A percentile compares a stretch with the other conserved stretches of the same genome.
These are phyloP conservation scores for Pholis gunnellus DNA, from an alignment of 2,113 vertebrate genomes.

Conservation along the genomic window DNA sequence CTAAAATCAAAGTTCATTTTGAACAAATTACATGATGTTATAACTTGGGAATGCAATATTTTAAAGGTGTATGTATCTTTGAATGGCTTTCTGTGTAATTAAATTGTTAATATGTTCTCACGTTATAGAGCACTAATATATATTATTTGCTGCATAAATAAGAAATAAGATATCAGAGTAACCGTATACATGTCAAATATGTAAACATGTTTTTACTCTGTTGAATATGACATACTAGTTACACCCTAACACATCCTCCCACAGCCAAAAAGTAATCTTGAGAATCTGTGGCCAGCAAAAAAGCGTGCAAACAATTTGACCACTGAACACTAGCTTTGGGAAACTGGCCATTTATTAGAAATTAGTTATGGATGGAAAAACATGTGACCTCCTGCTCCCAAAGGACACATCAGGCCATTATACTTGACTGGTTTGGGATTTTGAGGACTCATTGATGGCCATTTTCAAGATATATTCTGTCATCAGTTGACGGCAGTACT, in stretches of 20 bases:
- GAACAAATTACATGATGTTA: background rate
- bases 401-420: constrained; percentile 72
- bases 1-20: background rate
- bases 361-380: constrained; percentile 78
- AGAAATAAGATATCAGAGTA: background rate
- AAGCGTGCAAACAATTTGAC: constrained; percentile 81
- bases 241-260: background rate
- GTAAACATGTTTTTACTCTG: background rate
- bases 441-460: constrained; percentile 69
- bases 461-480: constrained; percentile 77
- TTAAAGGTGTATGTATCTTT: background rate
- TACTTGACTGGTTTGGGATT: constrained; percentile 75
- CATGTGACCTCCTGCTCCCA: constrained; percentile 72
- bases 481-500: constrained; percentile 71
- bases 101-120: background rate
- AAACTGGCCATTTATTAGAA: constrained; percentile 78
- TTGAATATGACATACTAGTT: background rate
- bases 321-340: constrained; percentile 65
- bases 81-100: background rate
- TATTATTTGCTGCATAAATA: background rate
- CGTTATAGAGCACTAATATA: background rate
- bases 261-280: constrained; percentile 15
- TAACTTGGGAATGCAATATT: background rate
- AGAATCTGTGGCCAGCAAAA: constrained; percentile 20
- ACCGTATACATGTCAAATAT: background rate